Conservation (phyloP, 2,797 vertebrate species). For the Acomys russatus region DNA sequence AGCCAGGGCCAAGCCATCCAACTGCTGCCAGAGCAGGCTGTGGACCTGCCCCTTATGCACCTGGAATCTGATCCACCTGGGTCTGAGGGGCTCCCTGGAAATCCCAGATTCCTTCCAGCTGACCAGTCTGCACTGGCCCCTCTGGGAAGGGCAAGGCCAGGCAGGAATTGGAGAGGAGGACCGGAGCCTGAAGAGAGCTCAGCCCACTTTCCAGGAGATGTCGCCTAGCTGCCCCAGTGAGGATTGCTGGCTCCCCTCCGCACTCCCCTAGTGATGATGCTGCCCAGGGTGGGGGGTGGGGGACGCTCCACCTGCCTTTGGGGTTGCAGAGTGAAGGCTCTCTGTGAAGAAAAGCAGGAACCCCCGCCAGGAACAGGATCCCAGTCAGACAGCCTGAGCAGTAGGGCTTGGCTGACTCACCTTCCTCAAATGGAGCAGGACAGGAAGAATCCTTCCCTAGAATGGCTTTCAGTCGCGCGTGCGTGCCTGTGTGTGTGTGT, state of each 20-base stretch:
- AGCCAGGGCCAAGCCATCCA: background rate
- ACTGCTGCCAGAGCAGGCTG: background rate
- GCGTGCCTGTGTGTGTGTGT: too few species aligned
- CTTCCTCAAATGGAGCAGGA: background rate
- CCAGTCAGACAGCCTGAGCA: fast-evolving
- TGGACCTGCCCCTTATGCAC: background rate
- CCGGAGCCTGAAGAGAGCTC: fast-evolving
- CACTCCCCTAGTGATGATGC: background rate
- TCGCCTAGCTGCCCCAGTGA: background rate
- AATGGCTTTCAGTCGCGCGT: background rate
- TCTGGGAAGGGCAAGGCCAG: background rate
- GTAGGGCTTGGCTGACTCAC: conserved; percentile 41
- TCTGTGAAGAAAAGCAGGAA: fast-evolving
- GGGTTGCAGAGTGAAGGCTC: fast-evolving
- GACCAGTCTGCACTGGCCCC: background rate
- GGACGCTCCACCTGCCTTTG: background rate
- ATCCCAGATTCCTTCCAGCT: background rate
- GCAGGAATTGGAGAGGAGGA: background rate
- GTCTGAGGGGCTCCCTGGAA: background rate
- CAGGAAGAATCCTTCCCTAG: background rate
- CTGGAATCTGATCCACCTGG: background rate
- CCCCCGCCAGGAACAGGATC: background rate
- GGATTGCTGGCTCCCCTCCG: background rate
- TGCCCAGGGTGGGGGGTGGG: too few species aligned
- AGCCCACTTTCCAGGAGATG: background rate